Evolutionary conservation across 2,113 vertebrate species (phyloP).

Genomic region (Tiliqua scincoides): DNA sequence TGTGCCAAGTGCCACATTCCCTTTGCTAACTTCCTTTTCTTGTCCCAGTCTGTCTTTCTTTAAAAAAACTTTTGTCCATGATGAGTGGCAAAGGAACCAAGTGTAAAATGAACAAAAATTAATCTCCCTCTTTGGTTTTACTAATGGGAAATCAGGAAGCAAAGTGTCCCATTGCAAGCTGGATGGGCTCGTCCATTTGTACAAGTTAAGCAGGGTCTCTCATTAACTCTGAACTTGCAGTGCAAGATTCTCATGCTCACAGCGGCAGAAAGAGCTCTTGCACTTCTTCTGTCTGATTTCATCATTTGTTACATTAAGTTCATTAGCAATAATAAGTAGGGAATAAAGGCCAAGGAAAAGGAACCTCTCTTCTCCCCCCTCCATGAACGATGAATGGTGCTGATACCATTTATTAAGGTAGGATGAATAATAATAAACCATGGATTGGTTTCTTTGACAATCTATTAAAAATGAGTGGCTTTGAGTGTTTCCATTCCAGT

Average conservation of each 20-base stretch:
- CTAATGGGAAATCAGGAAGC: background rate
- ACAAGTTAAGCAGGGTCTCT: constrained; percentile 66
- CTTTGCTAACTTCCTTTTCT: background rate
- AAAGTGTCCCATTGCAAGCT: background rate
- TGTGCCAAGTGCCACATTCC: background rate
- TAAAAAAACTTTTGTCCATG: constrained; percentile 19
- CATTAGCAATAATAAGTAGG: constrained; percentile 82
- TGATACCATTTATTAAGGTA: constrained; percentile 68
- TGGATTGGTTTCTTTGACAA: constrained; percentile 38
- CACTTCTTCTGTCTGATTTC: constrained; percentile 83
- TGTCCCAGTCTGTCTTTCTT: constrained; percentile 5
- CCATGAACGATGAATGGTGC: constrained; percentile 75
- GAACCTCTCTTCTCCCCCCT: constrained; percentile 66
- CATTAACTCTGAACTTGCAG: constrained; percentile 61
- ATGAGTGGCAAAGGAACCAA: background rate
- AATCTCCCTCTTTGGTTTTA: constrained; percentile 15
- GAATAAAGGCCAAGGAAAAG: constrained; percentile 81
- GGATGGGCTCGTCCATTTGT: background rate
- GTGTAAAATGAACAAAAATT: constrained; percentile 29
- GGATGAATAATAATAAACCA: constrained; percentile 67
- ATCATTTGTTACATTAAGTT: constrained; percentile 87
- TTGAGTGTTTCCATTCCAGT: background rate
- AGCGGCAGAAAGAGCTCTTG: constrained; percentile 71
- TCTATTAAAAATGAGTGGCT: constrained; percentile 18
- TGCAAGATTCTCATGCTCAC: constrained; percentile 70